Base-by-base conservation (phyloP, 92 coral and sea anemone species). In the Micromussa lordhowensis region DNA sequence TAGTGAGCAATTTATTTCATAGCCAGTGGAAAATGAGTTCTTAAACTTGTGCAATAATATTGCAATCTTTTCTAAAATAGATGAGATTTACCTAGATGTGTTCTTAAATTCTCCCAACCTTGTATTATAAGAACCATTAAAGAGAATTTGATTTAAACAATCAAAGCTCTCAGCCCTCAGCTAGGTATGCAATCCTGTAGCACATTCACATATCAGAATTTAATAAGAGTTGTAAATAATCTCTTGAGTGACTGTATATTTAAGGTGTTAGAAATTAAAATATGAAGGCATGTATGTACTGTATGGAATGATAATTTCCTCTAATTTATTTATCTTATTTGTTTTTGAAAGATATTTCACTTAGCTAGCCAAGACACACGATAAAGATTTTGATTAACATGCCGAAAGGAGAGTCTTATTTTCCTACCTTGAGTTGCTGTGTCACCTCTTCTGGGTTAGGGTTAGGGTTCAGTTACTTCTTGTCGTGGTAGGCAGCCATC, bases 291-390 rank as follows among this genome's bases (percentile, higher is more conserved):
- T 18, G 15, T 19, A 12, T 75, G 22, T n/a, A n/a, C n/a, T n/a
- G 53, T 24, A 21, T 22, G 12, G 35, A 48, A 32, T 19, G 13
- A 34, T 32, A 36, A 74, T 31, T 44, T 24, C 29, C 18, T 74
- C 26, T 24, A 74, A 74, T 74, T 74, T 34, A 74, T 74, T 74
- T 74, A 36, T 74, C 38, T 38, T 26, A 26, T 66, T 66, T 66
- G 69, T 66, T 21, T 61, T 26, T 66, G 34, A 26, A 35, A 74
- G n/a, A 53, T 35, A 74, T 36, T 74, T 74, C n/a, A 22, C 51
- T 35, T 34, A 74, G 54, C 17, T 74, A 74, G 78, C 13, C 53
- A 34, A 15, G 16, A 74, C 10, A 22, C 40, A 2, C n/a, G n/a
- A n/a, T 1, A 21, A 74, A 74, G 29, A 24, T 73, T 36, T 38